Conservation (phyloP, 2,888 invertebrate species). For the Luffia ferchaultella region DNA sequence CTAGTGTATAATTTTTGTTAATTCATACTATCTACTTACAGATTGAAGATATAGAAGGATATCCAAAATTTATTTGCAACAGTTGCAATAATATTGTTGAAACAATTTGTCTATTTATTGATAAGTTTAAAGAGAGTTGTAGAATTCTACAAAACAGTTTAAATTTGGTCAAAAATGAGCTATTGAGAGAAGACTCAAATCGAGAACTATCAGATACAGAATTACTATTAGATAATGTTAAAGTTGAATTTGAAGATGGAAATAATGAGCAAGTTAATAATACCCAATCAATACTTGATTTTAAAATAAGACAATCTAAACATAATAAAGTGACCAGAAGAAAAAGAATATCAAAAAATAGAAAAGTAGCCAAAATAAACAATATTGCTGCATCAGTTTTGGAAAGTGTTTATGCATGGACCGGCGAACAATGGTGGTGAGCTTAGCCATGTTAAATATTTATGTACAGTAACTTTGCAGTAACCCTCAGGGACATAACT, state of each 20-base stretch:
- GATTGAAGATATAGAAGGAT: slow-evolving; percentile 45
- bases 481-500: too few relatives aligned
- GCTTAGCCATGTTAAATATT: slow-evolving; percentile 14
- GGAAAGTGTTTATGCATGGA: slow-evolving; percentile 49
- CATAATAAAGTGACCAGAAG: slow-evolving; percentile 10
- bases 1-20: neutral
- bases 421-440: slow-evolving; percentile 54
- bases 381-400: slow-evolving; percentile 44
- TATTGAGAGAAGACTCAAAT: slow-evolving; percentile 13
- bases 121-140: slow-evolving; percentile 33
- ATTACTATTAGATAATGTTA: slow-evolving; percentile 24
- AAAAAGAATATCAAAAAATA: slow-evolving; percentile 13
- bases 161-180: slow-evolving; percentile 11
- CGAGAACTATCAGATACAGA: slow-evolving; percentile 18
- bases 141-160: slow-evolving; percentile 32
- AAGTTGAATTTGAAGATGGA: slow-evolving; percentile 22
- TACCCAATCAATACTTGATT: too few relatives aligned
- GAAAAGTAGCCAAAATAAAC: slow-evolving; percentile 20
- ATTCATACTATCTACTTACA: slow-evolving; percentile 20
- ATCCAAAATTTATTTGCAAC: slow-evolving; percentile 40
- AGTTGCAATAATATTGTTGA: slow-evolving; percentile 34
- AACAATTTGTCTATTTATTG: slow-evolving; percentile 32
- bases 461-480: too few relatives aligned
- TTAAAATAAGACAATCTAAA: too few relatives aligned
- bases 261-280: slow-evolving; percentile 15